Evolutionary conservation across 1,140 invertebrate species (phyloP).

Genomic region (Cataglyphis hispanica): DNA sequence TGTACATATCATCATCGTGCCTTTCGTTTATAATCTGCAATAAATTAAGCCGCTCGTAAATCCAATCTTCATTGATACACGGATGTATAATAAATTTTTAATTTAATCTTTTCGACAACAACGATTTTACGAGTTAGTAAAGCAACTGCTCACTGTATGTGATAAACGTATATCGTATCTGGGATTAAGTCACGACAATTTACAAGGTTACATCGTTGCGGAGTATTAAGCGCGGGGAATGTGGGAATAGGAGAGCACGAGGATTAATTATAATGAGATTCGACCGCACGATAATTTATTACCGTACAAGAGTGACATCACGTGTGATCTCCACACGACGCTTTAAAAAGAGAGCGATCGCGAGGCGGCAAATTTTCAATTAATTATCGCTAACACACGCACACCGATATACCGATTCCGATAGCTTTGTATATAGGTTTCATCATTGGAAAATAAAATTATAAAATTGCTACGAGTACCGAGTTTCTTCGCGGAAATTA

Average conservation of each 20-base stretch:
- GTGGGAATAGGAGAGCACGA: background rate
- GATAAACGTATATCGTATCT: slow-evolving; percentile 6
- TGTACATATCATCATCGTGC: background rate
- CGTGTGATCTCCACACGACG: background rate
- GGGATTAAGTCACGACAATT: slow-evolving; percentile 28
- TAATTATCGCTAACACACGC: slow-evolving; percentile 23
- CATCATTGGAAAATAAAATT: background rate
- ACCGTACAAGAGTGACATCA: background rate
- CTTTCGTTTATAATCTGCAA: background rate
- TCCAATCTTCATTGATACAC: background rate
- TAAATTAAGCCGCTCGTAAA: background rate
- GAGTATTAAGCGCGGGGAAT: slow-evolving; percentile 13
- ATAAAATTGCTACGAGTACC: background rate
- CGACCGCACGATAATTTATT: slow-evolving; percentile 41
- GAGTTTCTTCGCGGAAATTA: background rate
- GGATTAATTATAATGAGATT: slow-evolving; percentile 29
- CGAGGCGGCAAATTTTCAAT: slow-evolving; percentile 20
- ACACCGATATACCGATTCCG: background rate
- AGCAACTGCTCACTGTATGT: background rate
- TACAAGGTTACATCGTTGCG: background rate
- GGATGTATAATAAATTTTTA: slow-evolving; percentile 34
- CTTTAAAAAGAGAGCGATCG: background rate
- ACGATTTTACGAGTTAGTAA: slow-evolving; percentile 7
- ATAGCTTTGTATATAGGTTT: background rate
- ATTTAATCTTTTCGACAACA: slow-evolving; percentile 38